Conservation (phyloP, 2,888 invertebrate species). For the Sussaba pulchella region DNA sequence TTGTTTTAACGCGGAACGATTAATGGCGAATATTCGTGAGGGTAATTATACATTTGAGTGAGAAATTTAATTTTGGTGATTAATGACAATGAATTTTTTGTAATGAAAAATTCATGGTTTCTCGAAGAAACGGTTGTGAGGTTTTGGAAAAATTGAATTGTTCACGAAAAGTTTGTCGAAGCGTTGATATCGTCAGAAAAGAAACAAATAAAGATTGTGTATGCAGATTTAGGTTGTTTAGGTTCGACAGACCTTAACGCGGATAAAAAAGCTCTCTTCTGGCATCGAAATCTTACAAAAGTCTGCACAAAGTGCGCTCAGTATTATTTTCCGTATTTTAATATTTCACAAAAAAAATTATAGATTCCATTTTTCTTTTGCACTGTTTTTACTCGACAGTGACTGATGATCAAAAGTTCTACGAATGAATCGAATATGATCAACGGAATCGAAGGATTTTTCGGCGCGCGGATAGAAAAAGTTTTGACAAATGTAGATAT, state of each 20-base stretch:
- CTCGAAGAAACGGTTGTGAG: too few relatives aligned
- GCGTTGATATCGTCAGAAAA: neutral
- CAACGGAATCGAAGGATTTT: slow-evolving; percentile 7
- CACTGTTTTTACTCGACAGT: neutral
- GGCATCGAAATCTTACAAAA: neutral
- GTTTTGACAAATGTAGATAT: slow-evolving; percentile 43
- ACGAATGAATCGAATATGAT: neutral
- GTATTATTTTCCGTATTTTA: neutral
- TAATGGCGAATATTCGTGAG: neutral
- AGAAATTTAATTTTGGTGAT: neutral
- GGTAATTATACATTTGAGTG: neutral
- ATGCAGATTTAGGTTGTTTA: neutral
- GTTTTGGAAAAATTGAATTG: neutral
- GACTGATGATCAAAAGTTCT: neutral
- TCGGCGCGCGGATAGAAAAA: slow-evolving; percentile 23
- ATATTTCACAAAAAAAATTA: neutral
- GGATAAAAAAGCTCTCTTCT: neutral
- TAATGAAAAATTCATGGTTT: too few relatives aligned
- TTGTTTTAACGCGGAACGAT: neutral
- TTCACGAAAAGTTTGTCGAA: neutral
- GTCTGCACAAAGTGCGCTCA: neutral
- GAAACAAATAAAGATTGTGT: too few relatives aligned
- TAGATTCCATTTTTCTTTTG: too few relatives aligned
- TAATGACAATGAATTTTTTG: too few relatives aligned
- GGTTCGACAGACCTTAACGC: too few relatives aligned